phyloP scores from a whole-genome alignment of 2,888 invertebrate species.

The Oxytorus armatus region DNA sequence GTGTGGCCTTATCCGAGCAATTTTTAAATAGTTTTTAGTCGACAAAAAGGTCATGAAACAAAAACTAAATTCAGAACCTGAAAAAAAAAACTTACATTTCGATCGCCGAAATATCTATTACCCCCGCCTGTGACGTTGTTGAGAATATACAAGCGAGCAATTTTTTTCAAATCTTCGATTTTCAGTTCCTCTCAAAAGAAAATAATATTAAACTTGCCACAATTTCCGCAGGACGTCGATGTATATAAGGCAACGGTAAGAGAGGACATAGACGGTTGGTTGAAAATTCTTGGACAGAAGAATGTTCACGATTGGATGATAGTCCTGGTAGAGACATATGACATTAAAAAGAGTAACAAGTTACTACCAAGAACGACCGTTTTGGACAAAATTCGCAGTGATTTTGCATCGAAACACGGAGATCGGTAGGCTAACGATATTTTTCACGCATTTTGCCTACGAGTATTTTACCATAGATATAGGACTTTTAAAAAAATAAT shows the following conservation, averaged over 20 bases:
- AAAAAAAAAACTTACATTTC: too few species aligned
- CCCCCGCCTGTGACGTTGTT: too few species aligned
- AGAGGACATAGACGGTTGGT: slow-evolving; percentile 96
- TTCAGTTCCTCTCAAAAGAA: neutral
- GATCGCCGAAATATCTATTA: too few species aligned
- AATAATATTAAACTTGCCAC: neutral
- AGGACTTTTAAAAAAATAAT: neutral
- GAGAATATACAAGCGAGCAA: too few species aligned
- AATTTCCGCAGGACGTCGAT: slow-evolving; percentile 92
- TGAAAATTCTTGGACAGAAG: slow-evolving; percentile 90
- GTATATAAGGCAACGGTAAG: slow-evolving; percentile 94
- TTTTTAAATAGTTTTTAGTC: too few species aligned
- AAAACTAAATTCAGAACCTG: too few species aligned
- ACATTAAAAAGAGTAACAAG: slow-evolving; percentile 96
- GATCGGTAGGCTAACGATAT: slow-evolving; percentile 86
- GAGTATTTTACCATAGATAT: neutral
- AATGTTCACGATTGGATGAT: slow-evolving; percentile 97
- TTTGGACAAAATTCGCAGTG: slow-evolving; percentile 96
- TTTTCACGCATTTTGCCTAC: neutral
- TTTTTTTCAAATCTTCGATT: neutral
- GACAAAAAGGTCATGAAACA: too few species aligned
- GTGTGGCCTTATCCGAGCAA: too few species aligned
- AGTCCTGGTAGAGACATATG: slow-evolving; percentile 95
- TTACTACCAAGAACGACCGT: slow-evolving; percentile 96
- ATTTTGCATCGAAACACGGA: slow-evolving; percentile 96